Percentiles rank a stretch among this genome's conserved stretches.
These are phyloP conservation scores for Drusus annulatus DNA, from an alignment of 1,140 invertebrate genomes.

Conservation along the genomic window DNA sequence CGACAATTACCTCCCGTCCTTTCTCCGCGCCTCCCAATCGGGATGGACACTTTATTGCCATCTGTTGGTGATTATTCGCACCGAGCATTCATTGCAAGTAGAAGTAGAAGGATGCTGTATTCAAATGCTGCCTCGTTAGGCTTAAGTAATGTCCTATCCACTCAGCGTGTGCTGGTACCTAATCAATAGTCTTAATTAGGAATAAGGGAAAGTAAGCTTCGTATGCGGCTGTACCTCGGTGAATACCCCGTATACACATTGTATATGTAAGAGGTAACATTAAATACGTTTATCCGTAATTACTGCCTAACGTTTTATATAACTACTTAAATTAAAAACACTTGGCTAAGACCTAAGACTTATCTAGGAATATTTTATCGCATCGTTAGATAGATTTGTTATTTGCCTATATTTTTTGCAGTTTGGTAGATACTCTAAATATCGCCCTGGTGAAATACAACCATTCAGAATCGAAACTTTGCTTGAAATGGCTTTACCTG, in stretches of 20 bases:
- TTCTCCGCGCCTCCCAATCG: constrained; percentile 25
- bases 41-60: constrained; percentile 34
- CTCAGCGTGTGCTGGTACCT: constrained; percentile 5
- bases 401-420: too few relatives aligned
- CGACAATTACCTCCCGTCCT: constrained; percentile 49
- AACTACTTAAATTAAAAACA: too few relatives aligned
- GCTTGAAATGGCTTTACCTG: too few relatives aligned
- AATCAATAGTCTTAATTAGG: constrained; percentile 33
- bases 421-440: too few relatives aligned
- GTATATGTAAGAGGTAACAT: too few relatives aligned
- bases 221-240: neutral
- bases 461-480: too few relatives aligned
- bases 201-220: constrained; percentile 3
- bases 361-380: too few relatives aligned
- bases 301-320: too few relatives aligned
- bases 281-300: too few relatives aligned
- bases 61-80: constrained; percentile 34
- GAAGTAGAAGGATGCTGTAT: constrained; percentile 17
- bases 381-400: too few relatives aligned
- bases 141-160: constrained; percentile 29
- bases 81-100: constrained; percentile 21
- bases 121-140: constrained; percentile 38
- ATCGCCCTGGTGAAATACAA: too few relatives aligned
- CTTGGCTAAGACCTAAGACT: too few relatives aligned
- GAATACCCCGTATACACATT: neutral